Percentiles rank a stretch among this genome's conserved stretches.
Conservation (phyloP, 2,797 vertebrate species). For the Diceros bicornis region DNA sequence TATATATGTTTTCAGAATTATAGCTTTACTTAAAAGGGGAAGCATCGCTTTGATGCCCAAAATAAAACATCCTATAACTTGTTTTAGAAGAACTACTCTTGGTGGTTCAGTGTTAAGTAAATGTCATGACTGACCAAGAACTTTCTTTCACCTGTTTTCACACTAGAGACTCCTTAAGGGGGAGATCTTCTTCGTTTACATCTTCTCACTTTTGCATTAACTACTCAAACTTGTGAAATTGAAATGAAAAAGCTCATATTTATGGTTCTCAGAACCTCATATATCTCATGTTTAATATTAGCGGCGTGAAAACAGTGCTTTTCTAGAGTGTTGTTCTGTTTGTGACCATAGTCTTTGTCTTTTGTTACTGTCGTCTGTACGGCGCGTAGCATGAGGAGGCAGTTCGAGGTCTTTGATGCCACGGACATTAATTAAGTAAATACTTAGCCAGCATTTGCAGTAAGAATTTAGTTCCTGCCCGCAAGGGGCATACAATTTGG, state of each 20-base stretch:
- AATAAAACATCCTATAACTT: not conserved
- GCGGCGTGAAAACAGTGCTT: not conserved
- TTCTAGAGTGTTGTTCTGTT: fast-evolving
- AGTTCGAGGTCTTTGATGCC: not conserved
- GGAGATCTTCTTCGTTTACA: not conserved
- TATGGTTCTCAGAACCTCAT: not conserved
- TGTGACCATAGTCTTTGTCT: not conserved
- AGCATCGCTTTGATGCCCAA: not conserved
- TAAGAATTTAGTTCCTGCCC: not conserved
- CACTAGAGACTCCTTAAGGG: not conserved
- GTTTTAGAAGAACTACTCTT: not conserved
- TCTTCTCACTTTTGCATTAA: not conserved
- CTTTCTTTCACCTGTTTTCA: not conserved
- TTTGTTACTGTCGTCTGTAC: no score
- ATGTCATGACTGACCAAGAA: not conserved
- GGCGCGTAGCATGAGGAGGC: fast-evolving
- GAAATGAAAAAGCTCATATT: not conserved
- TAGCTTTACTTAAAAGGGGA: not conserved
- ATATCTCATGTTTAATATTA: not conserved
- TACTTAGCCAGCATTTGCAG: not conserved
- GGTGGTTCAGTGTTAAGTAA: not conserved
- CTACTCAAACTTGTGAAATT: not conserved
- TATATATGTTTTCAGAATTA: not conserved
- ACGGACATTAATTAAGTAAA: not conserved
- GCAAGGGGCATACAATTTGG: not conserved